Percentiles rank a stretch among this genome's conserved stretches.
These are phyloP conservation scores for Cygnus buccinator DNA, from an alignment of 2,113 vertebrate species.

Conservation along the genomic window DNA sequence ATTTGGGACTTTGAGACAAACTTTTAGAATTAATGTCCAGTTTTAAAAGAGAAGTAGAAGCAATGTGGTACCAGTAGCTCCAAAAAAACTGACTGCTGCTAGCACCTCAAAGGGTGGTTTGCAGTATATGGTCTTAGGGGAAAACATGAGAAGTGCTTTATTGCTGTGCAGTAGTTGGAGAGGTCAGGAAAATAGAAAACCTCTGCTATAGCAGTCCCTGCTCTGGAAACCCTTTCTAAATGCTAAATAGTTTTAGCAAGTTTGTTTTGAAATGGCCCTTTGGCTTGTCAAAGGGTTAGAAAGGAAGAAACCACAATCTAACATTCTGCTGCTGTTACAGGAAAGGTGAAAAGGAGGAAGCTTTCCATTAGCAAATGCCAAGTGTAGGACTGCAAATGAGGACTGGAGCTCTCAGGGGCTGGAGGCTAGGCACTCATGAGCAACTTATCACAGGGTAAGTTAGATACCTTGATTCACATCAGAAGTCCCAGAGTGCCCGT, in stretches of 20 bases:
- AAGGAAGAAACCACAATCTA: neutral
- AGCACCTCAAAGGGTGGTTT: neutral
- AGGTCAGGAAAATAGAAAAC: neutral
- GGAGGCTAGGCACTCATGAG: neutral
- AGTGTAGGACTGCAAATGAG: neutral
- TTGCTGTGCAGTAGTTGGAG: neutral
- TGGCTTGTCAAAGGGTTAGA: neutral
- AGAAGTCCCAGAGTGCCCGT: neutral
- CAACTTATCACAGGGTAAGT: neutral
- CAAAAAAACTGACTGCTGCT: neutral
- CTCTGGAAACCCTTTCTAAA: neutral
- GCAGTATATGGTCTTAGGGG: neutral
- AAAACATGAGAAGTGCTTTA: neutral
- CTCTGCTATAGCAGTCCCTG: neutral
- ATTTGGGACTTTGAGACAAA: neutral
- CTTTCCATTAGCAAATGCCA: neutral
- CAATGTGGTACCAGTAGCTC: neutral
- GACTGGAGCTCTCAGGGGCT: neutral
- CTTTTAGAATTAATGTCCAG: neutral
- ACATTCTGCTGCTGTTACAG: neutral
- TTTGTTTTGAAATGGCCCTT: neutral
- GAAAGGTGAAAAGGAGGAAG: neutral
- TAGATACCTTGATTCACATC: neutral
- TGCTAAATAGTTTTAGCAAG: neutral
- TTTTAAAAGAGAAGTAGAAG: neutral